phyloP scores from a whole-genome alignment of 2,888 invertebrate species.

The Leucophenga montana region DNA sequence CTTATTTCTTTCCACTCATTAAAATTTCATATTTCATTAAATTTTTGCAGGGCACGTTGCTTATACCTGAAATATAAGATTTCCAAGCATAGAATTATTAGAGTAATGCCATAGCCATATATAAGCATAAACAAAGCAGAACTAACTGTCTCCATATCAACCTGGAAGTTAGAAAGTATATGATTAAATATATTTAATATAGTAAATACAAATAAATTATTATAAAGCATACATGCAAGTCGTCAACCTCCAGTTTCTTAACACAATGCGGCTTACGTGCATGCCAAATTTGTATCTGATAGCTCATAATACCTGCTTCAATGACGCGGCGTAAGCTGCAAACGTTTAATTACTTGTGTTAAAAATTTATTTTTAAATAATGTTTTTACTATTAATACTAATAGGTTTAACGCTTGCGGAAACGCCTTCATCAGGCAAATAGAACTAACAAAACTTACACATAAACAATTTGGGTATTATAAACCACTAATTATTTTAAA shows the following conservation, averaged over 20 bases:
- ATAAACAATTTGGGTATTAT: no score
- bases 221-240: conserved; percentile 65
- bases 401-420: no score
- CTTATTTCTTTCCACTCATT: no score
- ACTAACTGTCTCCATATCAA: conserved; percentile 77
- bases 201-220: background rate
- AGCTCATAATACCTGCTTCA: conserved; percentile 77
- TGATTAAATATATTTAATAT: conserved; percentile 30
- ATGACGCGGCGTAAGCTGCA: conserved; percentile 76
- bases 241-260: conserved; percentile 68
- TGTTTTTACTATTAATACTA: no score
- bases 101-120: conserved; percentile 73
- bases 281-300: conserved; percentile 77
- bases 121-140: conserved; percentile 75
- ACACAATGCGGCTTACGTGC: conserved; percentile 77
- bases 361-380: background rate
- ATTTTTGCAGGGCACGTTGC: conserved; percentile 33
- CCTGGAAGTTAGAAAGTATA: conserved; percentile 62
- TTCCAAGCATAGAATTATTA: conserved; percentile 64
- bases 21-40: conserved; percentile 12
- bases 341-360: background rate
- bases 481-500: no score
- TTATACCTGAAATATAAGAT: conserved; percentile 46
- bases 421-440: no score
- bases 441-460: no score